Evolutionary conservation across 2,113 vertebrate genomes (phyloP).

Genomic region (Sterrhoptilus dennistouni): DNA sequence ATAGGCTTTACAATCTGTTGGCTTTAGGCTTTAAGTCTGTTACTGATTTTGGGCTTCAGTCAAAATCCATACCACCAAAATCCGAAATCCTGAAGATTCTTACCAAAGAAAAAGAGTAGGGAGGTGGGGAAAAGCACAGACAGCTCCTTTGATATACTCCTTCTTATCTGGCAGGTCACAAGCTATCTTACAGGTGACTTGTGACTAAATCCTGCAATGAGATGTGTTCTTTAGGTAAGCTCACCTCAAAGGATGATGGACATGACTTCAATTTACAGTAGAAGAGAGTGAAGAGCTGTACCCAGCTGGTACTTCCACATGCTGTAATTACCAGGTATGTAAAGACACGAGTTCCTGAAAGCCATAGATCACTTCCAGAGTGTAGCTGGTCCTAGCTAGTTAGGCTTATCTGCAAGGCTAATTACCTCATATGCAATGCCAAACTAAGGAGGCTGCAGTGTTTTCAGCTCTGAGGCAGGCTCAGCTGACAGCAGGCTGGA

Average conservation of each 20-base stretch:
- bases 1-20: background rate
- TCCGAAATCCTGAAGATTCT: background rate
- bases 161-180: background rate
- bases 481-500: background rate
- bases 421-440: background rate
- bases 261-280: background rate
- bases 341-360: background rate
- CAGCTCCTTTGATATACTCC: background rate
- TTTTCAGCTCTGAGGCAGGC: background rate
- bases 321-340: background rate
- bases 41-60: background rate
- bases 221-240: background rate
- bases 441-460: background rate
- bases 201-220: background rate
- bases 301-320: background rate
- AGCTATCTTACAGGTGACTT: background rate
- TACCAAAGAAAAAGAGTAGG: background rate
- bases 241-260: background rate
- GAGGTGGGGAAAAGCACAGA: background rate
- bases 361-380: background rate
- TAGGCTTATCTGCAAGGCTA: slow-evolving; percentile 11
- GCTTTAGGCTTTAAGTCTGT: background rate
- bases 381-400: background rate
- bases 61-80: background rate
- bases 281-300: background rate